Evolutionary conservation across 2,113 vertebrate species (phyloP).

Genomic region (Aegotheles bennettii): DNA sequence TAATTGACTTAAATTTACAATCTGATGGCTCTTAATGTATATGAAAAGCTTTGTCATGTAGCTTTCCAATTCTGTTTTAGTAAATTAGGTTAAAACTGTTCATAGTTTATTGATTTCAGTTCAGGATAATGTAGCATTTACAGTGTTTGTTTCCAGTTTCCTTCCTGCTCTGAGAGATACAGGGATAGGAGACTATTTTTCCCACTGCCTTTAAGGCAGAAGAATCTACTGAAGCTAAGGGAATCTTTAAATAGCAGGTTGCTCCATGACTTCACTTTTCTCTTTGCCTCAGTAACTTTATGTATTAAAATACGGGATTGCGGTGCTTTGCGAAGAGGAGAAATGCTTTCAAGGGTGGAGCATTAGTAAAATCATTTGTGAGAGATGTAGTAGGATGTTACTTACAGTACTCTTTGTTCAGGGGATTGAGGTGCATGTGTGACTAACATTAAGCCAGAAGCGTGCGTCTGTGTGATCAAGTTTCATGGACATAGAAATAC

Average conservation of each 20-base stretch:
- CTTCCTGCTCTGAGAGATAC: neutral
- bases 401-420: neutral
- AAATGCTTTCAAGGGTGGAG: neutral
- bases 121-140: constrained; percentile 32
- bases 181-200: neutral
- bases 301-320: neutral
- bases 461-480: neutral
- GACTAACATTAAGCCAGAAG: neutral
- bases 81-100: constrained; percentile 37
- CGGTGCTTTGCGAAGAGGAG: neutral
- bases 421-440: neutral
- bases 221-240: neutral
- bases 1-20: neutral
- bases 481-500: neutral
- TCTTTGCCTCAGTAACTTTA: neutral
- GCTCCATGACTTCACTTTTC: neutral
- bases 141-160: constrained; percentile 18
- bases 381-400: neutral
- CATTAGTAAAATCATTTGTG: neutral
- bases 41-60: constrained; percentile 8
- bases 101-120: constrained; percentile 33
- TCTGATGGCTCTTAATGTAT: constrained; percentile 7
- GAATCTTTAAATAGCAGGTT: neutral
- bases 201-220: neutral
- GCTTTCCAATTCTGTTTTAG: constrained; percentile 1